These are phyloP conservation scores for Pachymerium ferrugineum DNA, from an alignment of 2,888 invertebrate species.

Conservation along the genomic window DNA sequence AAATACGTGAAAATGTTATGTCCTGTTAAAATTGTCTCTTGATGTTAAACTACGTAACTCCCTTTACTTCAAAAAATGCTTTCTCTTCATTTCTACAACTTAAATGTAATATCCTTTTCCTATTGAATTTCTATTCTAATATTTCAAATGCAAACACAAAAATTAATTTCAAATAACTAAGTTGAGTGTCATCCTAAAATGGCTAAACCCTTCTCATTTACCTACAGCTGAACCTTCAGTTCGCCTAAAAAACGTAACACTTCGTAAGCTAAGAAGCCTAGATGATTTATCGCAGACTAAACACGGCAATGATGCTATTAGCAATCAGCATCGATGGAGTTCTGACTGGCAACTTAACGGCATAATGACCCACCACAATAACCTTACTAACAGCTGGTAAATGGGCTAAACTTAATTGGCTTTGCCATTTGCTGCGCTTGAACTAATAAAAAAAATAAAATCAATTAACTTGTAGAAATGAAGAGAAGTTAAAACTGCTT, in stretches of 20 bases:
- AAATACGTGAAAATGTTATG: too few species aligned
- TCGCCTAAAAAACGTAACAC: background rate
- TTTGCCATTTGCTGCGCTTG: background rate
- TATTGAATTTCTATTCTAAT: background rate
- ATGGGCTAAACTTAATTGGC: background rate
- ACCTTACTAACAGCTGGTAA: conserved; percentile 10
- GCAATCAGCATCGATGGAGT: background rate
- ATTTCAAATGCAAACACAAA: too few species aligned
- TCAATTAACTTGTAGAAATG: too few species aligned
- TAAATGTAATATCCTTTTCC: background rate
- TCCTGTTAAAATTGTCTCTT: too few species aligned
- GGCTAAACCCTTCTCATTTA: background rate
- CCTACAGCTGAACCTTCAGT: background rate
- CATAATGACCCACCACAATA: background rate
- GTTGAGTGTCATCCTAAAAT: too few species aligned
- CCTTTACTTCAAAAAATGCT: background rate
- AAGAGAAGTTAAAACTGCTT: too few species aligned
- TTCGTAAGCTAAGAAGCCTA: background rate
- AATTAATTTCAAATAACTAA: too few species aligned
- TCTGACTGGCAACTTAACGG: background rate
- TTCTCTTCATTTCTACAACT: background rate
- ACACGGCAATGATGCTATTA: background rate
- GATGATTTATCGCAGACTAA: background rate
- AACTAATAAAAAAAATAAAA: background rate
- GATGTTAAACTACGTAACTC: too few species aligned